Evolutionary conservation across 2,113 vertebrate genomes (phyloP), one percentile per base, ranked within the genome.

Genomic region (Pterophyllum scalare): DNA sequence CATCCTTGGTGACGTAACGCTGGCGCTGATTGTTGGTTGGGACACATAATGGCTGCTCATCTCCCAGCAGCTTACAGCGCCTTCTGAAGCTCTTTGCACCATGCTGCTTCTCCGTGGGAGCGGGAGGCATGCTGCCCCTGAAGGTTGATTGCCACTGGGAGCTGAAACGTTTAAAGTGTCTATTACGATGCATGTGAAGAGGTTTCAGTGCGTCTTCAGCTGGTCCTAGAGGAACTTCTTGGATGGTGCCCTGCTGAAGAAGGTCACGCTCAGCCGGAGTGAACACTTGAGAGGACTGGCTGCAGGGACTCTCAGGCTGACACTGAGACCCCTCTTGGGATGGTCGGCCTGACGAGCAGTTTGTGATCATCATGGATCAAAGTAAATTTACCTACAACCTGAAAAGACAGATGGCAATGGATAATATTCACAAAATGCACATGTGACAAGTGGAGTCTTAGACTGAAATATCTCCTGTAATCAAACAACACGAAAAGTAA

Each of bases 1-100:
- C 97, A 22, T 97, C 94, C 84, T 97, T 97, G 1, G 95, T 96
- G 28, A 97, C 94, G 0, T 97, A 97, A 26, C 97, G 96, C 75
- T 97, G 97, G 1, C 96, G 94, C 84, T 93, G 94, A 80, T 95
- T 92, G 74, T 88, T 89, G 74, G 88, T 54, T 0, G 88, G 78
- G 13, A 89, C 78, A 2, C 89, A 86, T 1, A 22, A 0, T 3
- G 91, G 88, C 54, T 56, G 4, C 20, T 96, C 94, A 2, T 96
- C 95, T 1, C 96, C 96, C 10, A 97, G 92, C 67, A 96, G 95
- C 79, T 96, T 96, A 59, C 95, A 95, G n/a, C 92, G 87, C 79
- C 94, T 95, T 87, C 85, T 86, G 59, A 90, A 94, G 28, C 89
- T 90, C 88, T 90, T 95, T 9, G 80, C 38, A 70, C 84, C 0